Conservation (phyloP, 2,797 vertebrate genomes). For the Melanotaenia parkinsoni region DNA sequence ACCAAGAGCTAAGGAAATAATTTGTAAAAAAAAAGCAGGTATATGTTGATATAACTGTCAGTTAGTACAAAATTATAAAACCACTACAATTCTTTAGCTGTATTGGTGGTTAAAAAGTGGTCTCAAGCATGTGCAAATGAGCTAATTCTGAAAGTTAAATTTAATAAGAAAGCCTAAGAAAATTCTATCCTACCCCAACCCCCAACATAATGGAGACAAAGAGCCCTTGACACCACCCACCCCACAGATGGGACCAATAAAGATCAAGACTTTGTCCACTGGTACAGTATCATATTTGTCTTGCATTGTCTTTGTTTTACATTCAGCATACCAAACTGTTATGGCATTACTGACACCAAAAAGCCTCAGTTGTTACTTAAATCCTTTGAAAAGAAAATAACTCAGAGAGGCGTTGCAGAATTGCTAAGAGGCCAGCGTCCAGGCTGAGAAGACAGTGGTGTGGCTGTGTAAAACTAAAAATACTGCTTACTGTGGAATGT, state of each 20-base stretch:
- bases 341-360: no score
- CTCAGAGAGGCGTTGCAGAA: neutral
- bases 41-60: no score
- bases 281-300: neutral
- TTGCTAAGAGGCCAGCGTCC: no score
- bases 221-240: constrained; percentile 1
- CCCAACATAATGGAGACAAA: neutral
- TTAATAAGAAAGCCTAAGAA: no score
- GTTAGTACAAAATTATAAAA: no score
- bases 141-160: no score
- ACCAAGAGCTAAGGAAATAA: no score
- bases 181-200: neutral
- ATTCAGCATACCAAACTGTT: neutral
- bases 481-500: neutral
- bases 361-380: neutral
- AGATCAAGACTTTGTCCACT: neutral
- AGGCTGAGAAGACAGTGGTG: constrained; percentile 7
- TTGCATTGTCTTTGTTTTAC: neutral
- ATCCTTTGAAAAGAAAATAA: neutral
- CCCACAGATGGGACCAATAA: constrained; percentile 6
- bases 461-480: constrained; percentile 11
- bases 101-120: no score
- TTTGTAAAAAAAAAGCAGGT: no score
- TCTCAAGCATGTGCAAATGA: no score
- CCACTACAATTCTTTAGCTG: no score